Conservation (phyloP, 2,888 invertebrate genomes). For the Aelia acuminata region DNA sequence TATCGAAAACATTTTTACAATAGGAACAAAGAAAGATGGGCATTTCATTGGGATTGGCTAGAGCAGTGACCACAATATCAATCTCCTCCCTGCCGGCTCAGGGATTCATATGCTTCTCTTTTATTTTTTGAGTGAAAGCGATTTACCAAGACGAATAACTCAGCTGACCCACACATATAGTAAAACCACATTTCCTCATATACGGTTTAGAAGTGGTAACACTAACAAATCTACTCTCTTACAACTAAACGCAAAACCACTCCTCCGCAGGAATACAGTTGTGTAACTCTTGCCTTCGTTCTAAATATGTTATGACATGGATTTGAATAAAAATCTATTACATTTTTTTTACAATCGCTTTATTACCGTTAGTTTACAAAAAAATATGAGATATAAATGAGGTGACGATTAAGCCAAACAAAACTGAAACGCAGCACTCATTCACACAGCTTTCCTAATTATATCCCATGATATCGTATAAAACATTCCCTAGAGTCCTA, state of each 20-base stretch:
- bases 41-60: not conserved
- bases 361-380: too few species aligned
- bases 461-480: too few species aligned
- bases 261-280: not conserved
- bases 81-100: not conserved
- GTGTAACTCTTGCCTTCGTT: not conserved
- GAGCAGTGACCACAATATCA: conserved; percentile 18
- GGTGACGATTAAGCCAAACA: too few species aligned
- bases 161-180: not conserved
- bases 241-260: conserved; percentile 37
- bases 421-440: too few species aligned
- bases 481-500: too few species aligned
- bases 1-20: not conserved
- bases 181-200: conserved; percentile 35
- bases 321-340: not conserved
- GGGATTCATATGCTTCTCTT: not conserved
- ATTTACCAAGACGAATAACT: conserved; percentile 22
- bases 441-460: too few species aligned
- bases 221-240: conserved; percentile 16
- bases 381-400: too few species aligned
- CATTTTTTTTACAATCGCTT: not conserved
- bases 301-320: not conserved
- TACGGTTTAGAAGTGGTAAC: conserved; percentile 19
- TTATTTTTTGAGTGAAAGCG: conserved; percentile 18
- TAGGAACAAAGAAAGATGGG: not conserved